Percentiles rank a stretch among this genome's conserved stretches.
phyloP scores from a whole-genome alignment of 2,888 invertebrate species.

The Lypha dubia region DNA sequence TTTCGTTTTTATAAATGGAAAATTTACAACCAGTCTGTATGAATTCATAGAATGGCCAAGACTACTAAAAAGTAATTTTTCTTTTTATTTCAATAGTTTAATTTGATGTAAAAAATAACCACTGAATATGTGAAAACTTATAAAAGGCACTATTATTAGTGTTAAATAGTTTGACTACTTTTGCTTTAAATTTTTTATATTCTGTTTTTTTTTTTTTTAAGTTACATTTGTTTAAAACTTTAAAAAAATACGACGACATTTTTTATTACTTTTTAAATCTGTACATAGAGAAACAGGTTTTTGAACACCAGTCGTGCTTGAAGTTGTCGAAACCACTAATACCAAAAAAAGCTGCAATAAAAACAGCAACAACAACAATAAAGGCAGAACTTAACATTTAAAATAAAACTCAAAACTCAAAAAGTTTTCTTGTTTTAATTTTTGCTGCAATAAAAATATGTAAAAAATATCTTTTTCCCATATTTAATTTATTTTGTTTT shows the following conservation, averaged over 20 bases:
- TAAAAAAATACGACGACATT: constrained; percentile 50
- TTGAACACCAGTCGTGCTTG: constrained; percentile 62
- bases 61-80: neutral
- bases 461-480: constrained; percentile 7
- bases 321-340: constrained; percentile 55
- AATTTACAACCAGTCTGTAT: neutral
- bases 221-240: neutral
- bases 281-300: constrained; percentile 1
- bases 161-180: neutral
- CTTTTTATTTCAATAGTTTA: neutral
- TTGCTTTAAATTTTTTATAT: constrained; percentile 23
- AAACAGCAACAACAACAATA: constrained; percentile 4
- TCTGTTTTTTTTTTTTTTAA: constrained; percentile 15
- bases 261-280: constrained; percentile 57
- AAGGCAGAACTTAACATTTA: constrained; percentile 45
- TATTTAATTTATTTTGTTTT: constrained; percentile 45
- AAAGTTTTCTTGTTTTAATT: constrained; percentile 59
- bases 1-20: too few relatives aligned
- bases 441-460: neutral
- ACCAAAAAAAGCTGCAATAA: constrained; percentile 8
- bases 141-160: neutral
- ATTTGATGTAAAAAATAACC: neutral
- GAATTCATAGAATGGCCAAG: neutral
- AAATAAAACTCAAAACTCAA: constrained; percentile 62
- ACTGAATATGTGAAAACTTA: neutral